These are phyloP conservation scores for Hycleus cichorii DNA, from an alignment of 1,140 invertebrate genomes.

Conservation along the genomic window DNA sequence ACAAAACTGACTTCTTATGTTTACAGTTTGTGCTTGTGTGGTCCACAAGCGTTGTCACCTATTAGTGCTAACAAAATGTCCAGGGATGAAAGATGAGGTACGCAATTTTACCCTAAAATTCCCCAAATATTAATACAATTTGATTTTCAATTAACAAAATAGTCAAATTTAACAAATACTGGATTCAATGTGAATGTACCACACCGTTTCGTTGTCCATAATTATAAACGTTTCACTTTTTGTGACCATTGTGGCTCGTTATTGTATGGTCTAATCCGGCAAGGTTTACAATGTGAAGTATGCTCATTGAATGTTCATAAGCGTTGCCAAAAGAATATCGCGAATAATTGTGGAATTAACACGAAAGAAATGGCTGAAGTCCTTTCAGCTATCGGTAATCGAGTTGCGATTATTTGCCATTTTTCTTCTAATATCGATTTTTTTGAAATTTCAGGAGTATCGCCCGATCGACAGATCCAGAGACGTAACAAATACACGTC, in stretches of 20 bases:
- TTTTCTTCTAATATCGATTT: not conserved
- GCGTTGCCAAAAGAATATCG: slow-evolving; percentile 97
- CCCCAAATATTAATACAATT: not conserved
- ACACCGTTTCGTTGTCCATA: slow-evolving; percentile 89
- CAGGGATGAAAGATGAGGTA: slow-evolving; percentile 89
- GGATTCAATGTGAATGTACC: slow-evolving; percentile 98
- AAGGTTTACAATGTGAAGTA: slow-evolving; percentile 95
- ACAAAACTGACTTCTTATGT: slow-evolving; percentile 4
- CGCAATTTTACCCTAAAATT: not conserved
- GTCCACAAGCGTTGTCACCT: slow-evolving; percentile 96
- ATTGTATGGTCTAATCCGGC: slow-evolving; percentile 92
- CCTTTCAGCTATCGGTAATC: slow-evolving; percentile 61
- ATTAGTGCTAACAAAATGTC: slow-evolving; percentile 89
- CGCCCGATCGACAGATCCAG: slow-evolving; percentile 75
- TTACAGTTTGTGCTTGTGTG: slow-evolving; percentile 93
- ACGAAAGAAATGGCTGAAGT: slow-evolving; percentile 93
- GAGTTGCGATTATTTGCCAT: not conserved
- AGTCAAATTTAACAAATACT: slow-evolving; percentile 55
- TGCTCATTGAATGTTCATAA: slow-evolving; percentile 99
- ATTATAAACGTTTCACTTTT: slow-evolving; percentile 95
- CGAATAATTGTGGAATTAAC: slow-evolving; percentile 98
- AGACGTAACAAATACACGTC: slow-evolving; percentile 52
- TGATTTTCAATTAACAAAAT: slow-evolving; percentile 1
- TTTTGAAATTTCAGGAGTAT: slow-evolving; percentile 44
- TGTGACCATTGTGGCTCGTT: slow-evolving; percentile 99